phyloP scores from a whole-genome alignment of 2,113 vertebrate genomes.

The Fulmarus glacialis region DNA sequence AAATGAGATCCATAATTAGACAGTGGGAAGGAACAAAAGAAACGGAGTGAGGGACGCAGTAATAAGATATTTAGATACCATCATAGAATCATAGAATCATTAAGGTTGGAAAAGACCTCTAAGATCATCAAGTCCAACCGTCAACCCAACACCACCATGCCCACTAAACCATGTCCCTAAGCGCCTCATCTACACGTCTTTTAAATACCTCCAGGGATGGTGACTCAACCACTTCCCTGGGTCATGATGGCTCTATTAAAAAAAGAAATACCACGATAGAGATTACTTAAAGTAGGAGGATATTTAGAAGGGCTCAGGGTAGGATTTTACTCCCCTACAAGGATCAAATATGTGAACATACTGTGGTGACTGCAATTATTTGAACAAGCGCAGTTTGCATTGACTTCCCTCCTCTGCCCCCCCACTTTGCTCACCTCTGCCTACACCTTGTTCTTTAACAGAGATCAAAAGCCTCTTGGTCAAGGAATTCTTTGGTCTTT shows the following conservation, averaged over 20 bases:
- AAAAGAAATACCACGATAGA: background rate
- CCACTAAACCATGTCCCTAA: too few relatives aligned
- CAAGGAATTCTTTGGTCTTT: background rate
- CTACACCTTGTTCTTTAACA: background rate
- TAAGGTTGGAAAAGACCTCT: too few relatives aligned
- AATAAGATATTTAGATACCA: background rate
- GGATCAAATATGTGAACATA: background rate
- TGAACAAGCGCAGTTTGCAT: background rate
- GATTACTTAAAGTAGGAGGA: background rate
- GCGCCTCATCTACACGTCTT: too few relatives aligned
- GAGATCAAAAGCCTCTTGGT: background rate
- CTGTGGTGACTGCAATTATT: background rate
- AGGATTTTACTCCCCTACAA: background rate
- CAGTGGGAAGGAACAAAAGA: background rate
- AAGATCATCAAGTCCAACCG: too few relatives aligned
- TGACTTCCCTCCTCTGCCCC: background rate
- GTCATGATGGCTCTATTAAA: background rate
- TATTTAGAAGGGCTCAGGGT: background rate
- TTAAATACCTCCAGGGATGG: too few relatives aligned
- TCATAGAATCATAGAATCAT: too few relatives aligned
- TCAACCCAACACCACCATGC: too few relatives aligned
- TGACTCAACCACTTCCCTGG: too few relatives aligned
- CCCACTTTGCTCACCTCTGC: background rate
- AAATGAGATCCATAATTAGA: background rate
- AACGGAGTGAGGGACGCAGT: fast-evolving